Conservation (phyloP, 2,113 vertebrate genomes). For the Pachycephala philippinensis region DNA sequence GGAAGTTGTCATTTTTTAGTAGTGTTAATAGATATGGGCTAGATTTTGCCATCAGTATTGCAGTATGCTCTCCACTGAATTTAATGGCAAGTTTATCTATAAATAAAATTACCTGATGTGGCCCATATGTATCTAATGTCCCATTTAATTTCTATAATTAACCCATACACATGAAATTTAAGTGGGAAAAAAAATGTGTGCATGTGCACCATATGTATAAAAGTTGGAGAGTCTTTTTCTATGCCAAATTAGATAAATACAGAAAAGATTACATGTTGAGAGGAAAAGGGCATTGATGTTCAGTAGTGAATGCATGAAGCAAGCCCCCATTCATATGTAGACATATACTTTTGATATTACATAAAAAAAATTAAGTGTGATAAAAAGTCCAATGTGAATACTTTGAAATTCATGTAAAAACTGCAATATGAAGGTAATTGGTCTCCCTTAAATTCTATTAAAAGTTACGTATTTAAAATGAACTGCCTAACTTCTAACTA, state of each 20-base stretch:
- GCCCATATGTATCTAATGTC: not conserved
- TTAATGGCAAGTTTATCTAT: not conserved
- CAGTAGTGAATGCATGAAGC: constrained; percentile 54
- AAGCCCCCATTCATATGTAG: constrained; percentile 57
- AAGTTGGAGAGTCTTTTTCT: constrained; percentile 10
- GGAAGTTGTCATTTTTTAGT: not conserved
- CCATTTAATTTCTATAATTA: constrained; percentile 14
- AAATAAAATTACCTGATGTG: not conserved
- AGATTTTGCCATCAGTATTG: not conserved
- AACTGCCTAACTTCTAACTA: constrained; percentile 75
- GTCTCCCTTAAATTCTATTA: constrained; percentile 71
- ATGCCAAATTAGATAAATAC: not conserved
- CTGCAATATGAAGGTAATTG: constrained; percentile 70
- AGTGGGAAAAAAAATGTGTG: constrained; percentile 31
- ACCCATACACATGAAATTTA: constrained; percentile 49
- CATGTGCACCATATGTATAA: not conserved
- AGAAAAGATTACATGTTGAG: constrained; percentile 55
- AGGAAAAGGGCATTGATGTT: constrained; percentile 57
- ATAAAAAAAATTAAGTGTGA: constrained; percentile 55
- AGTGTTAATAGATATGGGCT: constrained; percentile 21
- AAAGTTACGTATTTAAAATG: constrained; percentile 69
- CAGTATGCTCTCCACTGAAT: not conserved
- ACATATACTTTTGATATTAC: constrained; percentile 50
- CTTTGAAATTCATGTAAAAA: constrained; percentile 70
- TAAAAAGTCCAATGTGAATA: constrained; percentile 65